Base-by-base conservation (phyloP, 2,113 vertebrate genomes). In the Triplophysa siluroides region DNA sequence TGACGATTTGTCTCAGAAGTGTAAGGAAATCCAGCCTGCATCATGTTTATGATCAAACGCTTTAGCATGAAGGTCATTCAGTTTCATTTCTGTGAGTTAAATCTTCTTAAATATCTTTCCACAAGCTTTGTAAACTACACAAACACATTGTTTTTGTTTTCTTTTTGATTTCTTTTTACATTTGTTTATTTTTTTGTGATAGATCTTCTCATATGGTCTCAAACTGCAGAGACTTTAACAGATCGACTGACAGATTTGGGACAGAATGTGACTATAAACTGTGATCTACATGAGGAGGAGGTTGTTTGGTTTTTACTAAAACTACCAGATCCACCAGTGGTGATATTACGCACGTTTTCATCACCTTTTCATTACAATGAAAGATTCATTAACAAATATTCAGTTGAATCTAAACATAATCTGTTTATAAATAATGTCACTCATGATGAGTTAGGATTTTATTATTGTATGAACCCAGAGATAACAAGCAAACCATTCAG, bases 401-500 rank as follows among this genome's bases (percentile, higher is more conserved):
- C 16, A 19, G 14, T 52, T 3, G 7, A 29, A 29, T 5, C 23
- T 2, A 12, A 70, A 11, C 23, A 2, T 52, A 1, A 0, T 1
- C 23, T 70, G 16, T 70, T 52, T 6, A n/a, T 56, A 6, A 56
- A 56, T 19, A 56, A 56, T 56, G 14, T 56, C 52, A 56, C 52
- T 19, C 16, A 4, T n/a, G 52, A 56, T n/a, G 52, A 56, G 6
- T 56, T 56, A 19, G 52, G 52, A n/a, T 18, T 7, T 52, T 70
- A 52, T 52, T 70, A 70, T 23, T 70, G 67, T 56, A 56, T 52
- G 67, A 52, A 2, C 1, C 11, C 1, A 70, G 14, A 19, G 0
- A 0, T 0, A 2, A 23, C 3, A 12, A 26, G 5, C 18, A 6
- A 6, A 56, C 0, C 11, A 70, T 70, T 52, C 23, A 70, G n/a